Evolutionary conservation across 1,140 invertebrate species (phyloP), one percentile per base, ranked within the genome.

Genomic region (Scaptomyza pallida): DNA sequence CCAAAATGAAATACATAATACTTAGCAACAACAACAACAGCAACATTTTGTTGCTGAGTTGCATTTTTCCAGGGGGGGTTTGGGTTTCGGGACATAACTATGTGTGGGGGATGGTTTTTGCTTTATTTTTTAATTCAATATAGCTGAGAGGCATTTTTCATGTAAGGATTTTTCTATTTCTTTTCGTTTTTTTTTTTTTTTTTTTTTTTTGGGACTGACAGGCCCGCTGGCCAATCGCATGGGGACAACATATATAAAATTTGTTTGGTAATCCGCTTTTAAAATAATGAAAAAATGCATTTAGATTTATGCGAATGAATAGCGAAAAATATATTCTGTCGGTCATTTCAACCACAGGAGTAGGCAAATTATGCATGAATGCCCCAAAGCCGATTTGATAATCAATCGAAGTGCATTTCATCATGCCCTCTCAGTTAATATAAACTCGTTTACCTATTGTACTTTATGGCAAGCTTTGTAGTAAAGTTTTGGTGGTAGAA

Each of bases 1-100:
- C 81, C 77, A 81, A 86, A 86, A 86, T 72, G 82, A 86, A 86
- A 86, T 81, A 88, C 78, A 86, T 81, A 85, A 86, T 88, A 88
- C 82, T 85, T 85, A 76, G 72, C 68, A 79, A 79, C 68, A 79
- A 79, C 72, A 79, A 79, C 64, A 71, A 74, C 60, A n/a, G n/a
- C 73, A 86, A 43, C 74, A 65, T 82, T 80, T 85, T 86, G 76
- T 70, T 85, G 80, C 81, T 50, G 81, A 86, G 81, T 86, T 85
- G 80, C 81, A 85, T 57, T 73, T 82, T 85, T 67, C 26, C 33
- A 9, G 44, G 10, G 8, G 44, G 10, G 2, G 19, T 17, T 5
- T 48, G 30, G 19, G 13, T 16, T 3, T 6, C n/a, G 41, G 4
- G 5, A 19, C 23, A 37, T 33, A 0, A 12, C 48, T 51, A 16